Evolutionary conservation across 2,888 invertebrate species (phyloP).

Genomic region (Anthrax anthrax): DNA sequence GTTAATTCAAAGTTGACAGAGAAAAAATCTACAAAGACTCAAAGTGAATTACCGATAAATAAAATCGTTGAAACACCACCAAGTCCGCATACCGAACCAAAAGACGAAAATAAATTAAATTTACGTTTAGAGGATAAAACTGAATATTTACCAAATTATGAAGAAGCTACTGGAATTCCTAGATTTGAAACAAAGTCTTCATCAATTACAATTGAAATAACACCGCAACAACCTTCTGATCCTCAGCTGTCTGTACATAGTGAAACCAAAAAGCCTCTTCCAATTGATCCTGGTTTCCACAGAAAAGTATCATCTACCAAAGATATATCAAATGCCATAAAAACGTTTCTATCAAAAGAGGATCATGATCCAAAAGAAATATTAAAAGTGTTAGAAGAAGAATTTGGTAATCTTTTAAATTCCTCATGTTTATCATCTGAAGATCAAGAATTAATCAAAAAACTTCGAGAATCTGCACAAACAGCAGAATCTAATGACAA

Average conservation of each 20-base stretch:
- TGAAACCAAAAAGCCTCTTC: neutral
- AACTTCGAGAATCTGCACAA: slow-evolving; percentile 6
- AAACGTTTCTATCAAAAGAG: slow-evolving; percentile 6
- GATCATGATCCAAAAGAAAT: slow-evolving; percentile 8
- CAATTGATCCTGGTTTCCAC: neutral
- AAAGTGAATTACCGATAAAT: neutral
- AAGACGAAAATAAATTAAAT: neutral
- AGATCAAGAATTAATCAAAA: slow-evolving; percentile 5
- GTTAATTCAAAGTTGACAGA: slow-evolving; percentile 13
- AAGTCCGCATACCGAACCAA: neutral
- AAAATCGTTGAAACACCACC: neutral
- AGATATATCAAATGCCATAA: slow-evolving; percentile 9
- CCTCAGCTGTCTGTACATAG: neutral
- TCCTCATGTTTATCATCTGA: slow-evolving; percentile 3
- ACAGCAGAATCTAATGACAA: no score
- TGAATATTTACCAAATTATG: neutral
- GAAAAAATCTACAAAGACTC: slow-evolving; percentile 5
- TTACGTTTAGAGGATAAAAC: neutral
- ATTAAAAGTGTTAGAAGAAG: slow-evolving; percentile 8
- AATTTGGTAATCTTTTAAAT: slow-evolving; percentile 9
- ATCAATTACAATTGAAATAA: neutral
- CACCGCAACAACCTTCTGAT: neutral
- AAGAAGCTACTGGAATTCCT: neutral
- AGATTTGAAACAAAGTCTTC: neutral
- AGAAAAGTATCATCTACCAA: slow-evolving; percentile 1